Base-by-base conservation (phyloP, 2,888 invertebrate species). In the Pristionchus exspectatus region DNA sequence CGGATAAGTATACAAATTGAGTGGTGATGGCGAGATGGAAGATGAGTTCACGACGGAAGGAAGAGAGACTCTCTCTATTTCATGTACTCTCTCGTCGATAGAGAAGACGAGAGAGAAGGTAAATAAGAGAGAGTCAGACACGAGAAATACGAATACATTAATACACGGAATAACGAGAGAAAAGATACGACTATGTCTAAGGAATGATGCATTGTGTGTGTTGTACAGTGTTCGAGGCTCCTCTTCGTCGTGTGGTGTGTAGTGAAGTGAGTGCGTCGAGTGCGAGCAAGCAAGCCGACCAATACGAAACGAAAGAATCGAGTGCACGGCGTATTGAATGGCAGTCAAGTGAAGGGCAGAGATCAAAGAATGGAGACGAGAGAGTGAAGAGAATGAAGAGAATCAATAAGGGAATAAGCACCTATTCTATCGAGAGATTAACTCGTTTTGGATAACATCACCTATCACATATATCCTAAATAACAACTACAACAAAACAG, bases 391-490 rank as follows among this genome's bases (percentile, higher is more conserved):
- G 27, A 84, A 83, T 16, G 81, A 69, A 87, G 63, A 83, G 83
- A 72, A 83, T 66, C 88, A 88, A 50, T 69, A n/a, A 59, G 66
- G 63, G 81, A 63, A 81, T 74, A 63, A 66, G 74, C 74, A 88
- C 63, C 74, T 66, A 88, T n/a, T 66, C 63, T 81, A 59, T 44
- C 24, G 59, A 83, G n/a, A 54, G 72, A 63, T 85, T 38, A 63
- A n/a, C 44, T 88, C 63, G 59, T 89, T 86, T 89, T 56, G 14
- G 50, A 33, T 83, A 24, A 59, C 38, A 69, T 33, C 83, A 72
- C 84, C 59, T 72, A 86, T 87, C 69, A 89, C 77, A 86, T 63
- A 63, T 87, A 83, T 89, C 87, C 84, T 89, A 89, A 24, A 83
- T 83, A 54, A 83, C 27, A 56, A 83, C 54, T 83, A 83, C 56